A percentile compares a stretch with the other conserved stretches of the same genome.
These are phyloP conservation scores for Phalloptychus januarius DNA, from an alignment of 2,797 vertebrate genomes.

Conservation along the genomic window DNA sequence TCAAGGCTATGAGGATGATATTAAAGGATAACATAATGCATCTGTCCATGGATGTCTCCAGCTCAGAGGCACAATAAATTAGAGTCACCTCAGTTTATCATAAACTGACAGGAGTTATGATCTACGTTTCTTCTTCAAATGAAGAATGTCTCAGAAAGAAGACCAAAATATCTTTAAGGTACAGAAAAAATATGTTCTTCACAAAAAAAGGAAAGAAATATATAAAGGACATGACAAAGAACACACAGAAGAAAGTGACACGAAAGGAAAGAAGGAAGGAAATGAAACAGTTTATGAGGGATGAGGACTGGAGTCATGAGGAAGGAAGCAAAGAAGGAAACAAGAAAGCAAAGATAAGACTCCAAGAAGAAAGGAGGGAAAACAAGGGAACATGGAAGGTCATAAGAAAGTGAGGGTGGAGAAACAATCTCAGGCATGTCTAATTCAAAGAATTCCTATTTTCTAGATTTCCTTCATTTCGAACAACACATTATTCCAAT, in stretches of 20 bases:
- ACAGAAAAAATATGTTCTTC: background rate
- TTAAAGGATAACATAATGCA: slow-evolving; percentile 4
- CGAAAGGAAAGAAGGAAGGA: background rate
- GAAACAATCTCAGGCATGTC: background rate
- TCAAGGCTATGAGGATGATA: background rate
- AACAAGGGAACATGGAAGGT: background rate
- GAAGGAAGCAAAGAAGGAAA: background rate
- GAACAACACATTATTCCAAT: background rate
- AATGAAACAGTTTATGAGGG: background rate
- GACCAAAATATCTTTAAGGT: background rate
- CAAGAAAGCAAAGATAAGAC: background rate
- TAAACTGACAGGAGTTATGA: slow-evolving; percentile 1
- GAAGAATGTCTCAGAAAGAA: background rate
- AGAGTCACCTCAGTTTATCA: background rate
- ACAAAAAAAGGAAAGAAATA: background rate
- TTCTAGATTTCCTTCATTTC: background rate
- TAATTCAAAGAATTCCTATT: background rate
- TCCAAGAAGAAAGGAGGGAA: background rate
- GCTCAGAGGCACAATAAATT: background rate
- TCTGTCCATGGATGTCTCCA: slow-evolving; percentile 2
- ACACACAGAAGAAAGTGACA: background rate
- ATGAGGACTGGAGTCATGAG: background rate
- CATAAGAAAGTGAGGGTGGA: background rate
- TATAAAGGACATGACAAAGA: background rate
- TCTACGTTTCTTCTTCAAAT: background rate